A percentile compares a stretch with the other conserved stretches of the same genome.
These are phyloP conservation scores for Petrolisthes cinctipes DNA, from an alignment of 2,888 invertebrate genomes.

Conservation along the genomic window DNA sequence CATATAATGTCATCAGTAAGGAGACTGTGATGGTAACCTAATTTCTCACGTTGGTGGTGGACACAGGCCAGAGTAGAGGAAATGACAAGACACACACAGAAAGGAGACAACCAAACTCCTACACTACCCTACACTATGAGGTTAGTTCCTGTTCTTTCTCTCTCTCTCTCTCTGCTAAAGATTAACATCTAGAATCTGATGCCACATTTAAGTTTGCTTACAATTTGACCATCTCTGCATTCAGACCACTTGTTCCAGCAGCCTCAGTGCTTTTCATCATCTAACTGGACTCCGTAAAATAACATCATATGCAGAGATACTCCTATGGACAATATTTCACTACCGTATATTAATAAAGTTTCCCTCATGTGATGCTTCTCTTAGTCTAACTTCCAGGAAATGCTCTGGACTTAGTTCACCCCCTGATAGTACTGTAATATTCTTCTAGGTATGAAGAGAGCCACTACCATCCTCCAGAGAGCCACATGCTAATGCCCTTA, in stretches of 20 bases:
- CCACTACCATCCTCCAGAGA: not conserved
- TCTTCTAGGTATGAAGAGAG: not conserved
- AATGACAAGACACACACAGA: constrained; percentile 1
- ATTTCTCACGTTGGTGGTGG: not conserved
- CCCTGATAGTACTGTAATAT: not conserved
- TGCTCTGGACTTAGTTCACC: not conserved
- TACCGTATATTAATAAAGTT: too few relatives aligned
- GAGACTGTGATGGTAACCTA: too few relatives aligned
- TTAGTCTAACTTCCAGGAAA: too few relatives aligned
- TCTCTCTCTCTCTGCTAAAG: not conserved
- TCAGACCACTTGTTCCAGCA: too few relatives aligned
- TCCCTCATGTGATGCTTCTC: too few relatives aligned
- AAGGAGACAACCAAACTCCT: not conserved
- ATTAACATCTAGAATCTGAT: not conserved
- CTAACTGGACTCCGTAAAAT: too few relatives aligned
- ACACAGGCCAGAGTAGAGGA: constrained; percentile 19
- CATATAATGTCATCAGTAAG: too few relatives aligned
- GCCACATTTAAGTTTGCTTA: too few relatives aligned
- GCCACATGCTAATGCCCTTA: not conserved
- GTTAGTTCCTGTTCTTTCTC: not conserved
- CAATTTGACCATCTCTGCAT: too few relatives aligned
- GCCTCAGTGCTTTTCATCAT: too few relatives aligned
- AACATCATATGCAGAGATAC: too few relatives aligned
- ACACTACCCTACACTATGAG: not conserved
- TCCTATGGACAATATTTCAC: too few relatives aligned